Percentiles rank a stretch among this genome's conserved stretches.
Evolutionary conservation across 2,888 invertebrate genomes (phyloP).

Genomic region (Noctua fimbriata): DNA sequence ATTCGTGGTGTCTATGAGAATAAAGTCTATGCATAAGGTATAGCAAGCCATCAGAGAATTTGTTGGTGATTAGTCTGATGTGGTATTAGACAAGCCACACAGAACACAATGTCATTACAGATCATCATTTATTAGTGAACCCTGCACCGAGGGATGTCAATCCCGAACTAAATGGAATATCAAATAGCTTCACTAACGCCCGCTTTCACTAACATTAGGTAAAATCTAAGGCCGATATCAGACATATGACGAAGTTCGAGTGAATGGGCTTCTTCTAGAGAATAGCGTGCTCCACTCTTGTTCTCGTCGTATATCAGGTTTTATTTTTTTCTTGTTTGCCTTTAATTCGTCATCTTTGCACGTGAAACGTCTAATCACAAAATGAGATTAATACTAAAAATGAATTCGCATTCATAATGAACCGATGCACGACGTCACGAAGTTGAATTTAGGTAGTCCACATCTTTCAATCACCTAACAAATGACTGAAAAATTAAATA

Average conservation of each 20-base stretch:
- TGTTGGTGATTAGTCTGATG: constrained; percentile 1
- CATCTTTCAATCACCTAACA: too few relatives aligned
- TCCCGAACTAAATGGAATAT: constrained; percentile 67
- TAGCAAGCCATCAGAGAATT: neutral
- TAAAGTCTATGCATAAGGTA: neutral
- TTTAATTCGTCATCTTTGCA: too few relatives aligned
- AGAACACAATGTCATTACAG: constrained; percentile 52
- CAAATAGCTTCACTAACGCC: constrained; percentile 59
- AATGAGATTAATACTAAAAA: too few relatives aligned
- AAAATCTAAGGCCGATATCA: neutral
- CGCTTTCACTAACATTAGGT: neutral
- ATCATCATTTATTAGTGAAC: constrained; percentile 69
- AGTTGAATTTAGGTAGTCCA: too few relatives aligned
- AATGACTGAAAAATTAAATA: neutral
- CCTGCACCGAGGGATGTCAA: constrained; percentile 45
- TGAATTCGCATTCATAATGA: too few relatives aligned
- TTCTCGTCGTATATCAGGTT: too few relatives aligned
- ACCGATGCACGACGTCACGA: too few relatives aligned
- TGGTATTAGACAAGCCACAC: neutral
- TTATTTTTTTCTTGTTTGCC: too few relatives aligned
- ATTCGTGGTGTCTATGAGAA: neutral
- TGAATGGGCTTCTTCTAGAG: neutral
- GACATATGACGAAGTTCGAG: neutral
- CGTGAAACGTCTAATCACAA: too few relatives aligned
- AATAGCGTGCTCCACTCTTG: neutral